Evolutionary conservation across 2,888 invertebrate genomes (phyloP).

Genomic region (Tineola bisselliella): DNA sequence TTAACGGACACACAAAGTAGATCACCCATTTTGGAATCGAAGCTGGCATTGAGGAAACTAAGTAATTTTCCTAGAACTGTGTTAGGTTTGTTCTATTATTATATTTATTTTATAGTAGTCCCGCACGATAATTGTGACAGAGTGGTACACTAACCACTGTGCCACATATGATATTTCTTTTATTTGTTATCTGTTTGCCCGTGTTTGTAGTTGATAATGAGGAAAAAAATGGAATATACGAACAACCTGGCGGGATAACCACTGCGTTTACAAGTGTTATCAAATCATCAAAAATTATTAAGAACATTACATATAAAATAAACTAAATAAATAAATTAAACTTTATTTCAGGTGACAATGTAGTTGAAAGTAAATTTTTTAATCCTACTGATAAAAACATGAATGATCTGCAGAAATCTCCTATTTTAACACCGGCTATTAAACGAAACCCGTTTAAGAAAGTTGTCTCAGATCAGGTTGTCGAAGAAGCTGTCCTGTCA

Average conservation of each 20-base stretch:
- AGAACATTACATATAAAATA: too few species aligned
- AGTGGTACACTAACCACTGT: too few species aligned
- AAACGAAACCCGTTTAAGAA: conserved; percentile 28
- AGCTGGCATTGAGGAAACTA: conserved; percentile 29
- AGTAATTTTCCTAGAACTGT: conserved; percentile 63
- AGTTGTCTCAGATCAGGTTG: conserved; percentile 18
- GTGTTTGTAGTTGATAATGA: too few species aligned
- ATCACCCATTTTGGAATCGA: conserved; percentile 56
- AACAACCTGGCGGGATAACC: too few species aligned
- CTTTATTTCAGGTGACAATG: conserved; percentile 28
- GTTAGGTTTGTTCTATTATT: conserved; percentile 28
- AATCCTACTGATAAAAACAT: conserved; percentile 23
- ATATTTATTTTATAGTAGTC: too few species aligned
- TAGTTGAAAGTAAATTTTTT: conserved; percentile 72
- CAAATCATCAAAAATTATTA: too few species aligned
- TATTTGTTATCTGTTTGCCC: too few species aligned
- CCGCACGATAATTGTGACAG: too few species aligned
- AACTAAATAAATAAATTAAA: too few species aligned
- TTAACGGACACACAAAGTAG: conserved; percentile 25
- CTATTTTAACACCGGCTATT: conserved; percentile 26
- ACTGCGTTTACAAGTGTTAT: too few species aligned
- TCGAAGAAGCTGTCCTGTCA: conserved; percentile 23
- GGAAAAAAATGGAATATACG: too few species aligned
- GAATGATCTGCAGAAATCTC: conserved; percentile 21
- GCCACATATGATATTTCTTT: too few species aligned